phyloP scores from a whole-genome alignment of 2,113 vertebrate species.

The Paramisgurnus dabryanus region DNA sequence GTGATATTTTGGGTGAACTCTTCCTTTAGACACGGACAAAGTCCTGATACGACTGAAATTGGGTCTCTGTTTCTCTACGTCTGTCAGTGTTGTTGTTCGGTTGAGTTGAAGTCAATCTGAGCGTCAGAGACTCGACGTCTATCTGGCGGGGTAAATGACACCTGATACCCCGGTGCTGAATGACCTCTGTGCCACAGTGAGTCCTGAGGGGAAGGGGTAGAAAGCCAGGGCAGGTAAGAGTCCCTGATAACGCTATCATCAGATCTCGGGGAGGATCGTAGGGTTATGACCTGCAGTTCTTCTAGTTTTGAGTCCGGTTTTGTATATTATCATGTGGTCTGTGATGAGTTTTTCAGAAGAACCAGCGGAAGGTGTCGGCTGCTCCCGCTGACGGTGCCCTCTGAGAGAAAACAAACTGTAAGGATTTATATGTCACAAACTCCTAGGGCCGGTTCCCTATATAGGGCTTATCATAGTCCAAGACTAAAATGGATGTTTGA shows the following conservation, averaged over 20 bases:
- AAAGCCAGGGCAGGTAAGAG: neutral
- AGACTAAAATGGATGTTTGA: too few relatives aligned
- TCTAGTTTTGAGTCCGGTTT: neutral
- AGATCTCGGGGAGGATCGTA: neutral
- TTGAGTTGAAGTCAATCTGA: conserved; percentile 21
- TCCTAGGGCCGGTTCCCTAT: too few relatives aligned
- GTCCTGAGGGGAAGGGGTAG: conserved; percentile 31
- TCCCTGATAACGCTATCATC: conserved; percentile 7
- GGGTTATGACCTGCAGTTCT: conserved; percentile 8
- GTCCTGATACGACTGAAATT: conserved; percentile 26
- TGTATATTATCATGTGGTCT: neutral
- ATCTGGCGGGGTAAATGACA: neutral
- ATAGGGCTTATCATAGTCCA: too few relatives aligned
- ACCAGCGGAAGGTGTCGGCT: conserved; percentile 82
- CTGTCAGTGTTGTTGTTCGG: conserved; percentile 3
- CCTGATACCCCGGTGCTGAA: conserved; percentile 3
- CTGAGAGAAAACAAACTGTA: conserved; percentile 77
- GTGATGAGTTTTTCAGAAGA: conserved; percentile 43
- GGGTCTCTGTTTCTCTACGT: conserved; percentile 18
- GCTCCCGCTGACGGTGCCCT: conserved; percentile 78
- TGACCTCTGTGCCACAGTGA: conserved; percentile 22
- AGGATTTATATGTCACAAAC: conserved; percentile 47
- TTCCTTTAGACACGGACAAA: neutral
- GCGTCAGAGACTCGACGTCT: conserved; percentile 4
- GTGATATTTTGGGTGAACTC: neutral